Evolutionary conservation across 1,140 invertebrate genomes (phyloP).

Genomic region (Lithobius niger): DNA sequence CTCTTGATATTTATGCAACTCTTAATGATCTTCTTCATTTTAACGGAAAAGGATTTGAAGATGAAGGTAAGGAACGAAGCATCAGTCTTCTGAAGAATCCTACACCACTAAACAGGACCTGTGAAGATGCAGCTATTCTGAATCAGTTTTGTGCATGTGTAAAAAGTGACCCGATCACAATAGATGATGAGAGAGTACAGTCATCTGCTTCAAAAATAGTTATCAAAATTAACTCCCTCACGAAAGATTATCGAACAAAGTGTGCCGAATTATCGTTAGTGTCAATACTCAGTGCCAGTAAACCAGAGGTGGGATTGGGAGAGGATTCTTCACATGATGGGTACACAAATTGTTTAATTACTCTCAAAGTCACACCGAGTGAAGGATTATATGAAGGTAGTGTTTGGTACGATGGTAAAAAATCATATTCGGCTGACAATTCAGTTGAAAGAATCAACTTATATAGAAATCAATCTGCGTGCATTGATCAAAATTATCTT

Average conservation of each 20-base stretch:
- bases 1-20: slow-evolving; percentile 65
- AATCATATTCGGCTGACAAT: no score
- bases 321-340: background rate
- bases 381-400: slow-evolving; percentile 17
- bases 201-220: background rate
- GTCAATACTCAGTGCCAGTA: background rate
- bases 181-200: background rate
- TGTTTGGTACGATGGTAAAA: no score
- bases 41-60: slow-evolving; percentile 17
- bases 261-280: background rate
- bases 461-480: no score
- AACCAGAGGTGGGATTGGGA: slow-evolving; percentile 13
- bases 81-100: background rate
- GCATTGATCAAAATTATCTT: no score
- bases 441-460: no score
- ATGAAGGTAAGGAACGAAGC: background rate
- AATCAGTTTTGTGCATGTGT: slow-evolving; percentile 37
- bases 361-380: slow-evolving; percentile 13
- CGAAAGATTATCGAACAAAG: background rate
- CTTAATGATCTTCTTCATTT: slow-evolving; percentile 47
- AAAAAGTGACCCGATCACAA: slow-evolving; percentile 14
- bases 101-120: slow-evolving; percentile 27
- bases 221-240: background rate
- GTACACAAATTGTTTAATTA: slow-evolving; percentile 9
- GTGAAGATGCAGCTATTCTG: slow-evolving; percentile 34